Conservation (phyloP, 1,140 invertebrate species). For the Aplysia californica region DNA sequence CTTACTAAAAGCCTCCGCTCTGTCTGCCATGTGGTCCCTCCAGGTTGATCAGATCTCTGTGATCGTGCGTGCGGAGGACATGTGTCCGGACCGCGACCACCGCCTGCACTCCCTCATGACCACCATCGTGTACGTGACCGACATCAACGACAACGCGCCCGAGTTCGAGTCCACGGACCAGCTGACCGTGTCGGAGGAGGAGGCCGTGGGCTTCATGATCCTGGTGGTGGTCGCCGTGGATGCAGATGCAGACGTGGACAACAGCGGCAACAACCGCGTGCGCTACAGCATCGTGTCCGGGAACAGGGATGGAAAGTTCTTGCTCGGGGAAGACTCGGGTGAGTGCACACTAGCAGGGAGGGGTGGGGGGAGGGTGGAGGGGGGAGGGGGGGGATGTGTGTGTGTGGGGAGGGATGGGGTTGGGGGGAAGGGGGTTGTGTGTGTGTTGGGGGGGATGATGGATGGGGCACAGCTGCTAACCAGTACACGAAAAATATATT, state of each 20-base stretch:
- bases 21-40: too few relatives aligned
- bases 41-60: conserved; percentile 77
- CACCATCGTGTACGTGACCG: conserved; percentile 81
- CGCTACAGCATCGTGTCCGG: conserved; percentile 77
- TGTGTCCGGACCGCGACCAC: conserved; percentile 77
- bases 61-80: conserved; percentile 85
- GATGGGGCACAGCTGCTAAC: too few relatives aligned
- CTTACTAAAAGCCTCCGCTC: too few relatives aligned
- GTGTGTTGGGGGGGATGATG: too few relatives aligned
- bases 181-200: conserved; percentile 69
- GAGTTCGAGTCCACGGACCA: conserved; percentile 63
- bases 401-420: too few relatives aligned
- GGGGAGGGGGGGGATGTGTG: too few relatives aligned
- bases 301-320: conserved; percentile 85
- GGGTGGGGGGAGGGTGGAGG: too few relatives aligned
- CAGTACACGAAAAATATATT: too few relatives aligned
- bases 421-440: too few relatives aligned
- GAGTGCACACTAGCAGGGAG: too few relatives aligned
- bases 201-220: conserved; percentile 74
- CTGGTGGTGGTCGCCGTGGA: conserved; percentile 87
- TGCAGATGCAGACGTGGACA: conserved; percentile 83
- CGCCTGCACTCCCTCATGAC: conserved; percentile 82
- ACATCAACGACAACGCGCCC: conserved; percentile 81
- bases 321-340: conserved; percentile 82
- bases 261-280: conserved; percentile 82